A percentile compares a stretch with the other conserved stretches of the same genome.
phyloP scores from a whole-genome alignment of 2,113 vertebrate genomes.

The Lichenostomus cassidix region DNA sequence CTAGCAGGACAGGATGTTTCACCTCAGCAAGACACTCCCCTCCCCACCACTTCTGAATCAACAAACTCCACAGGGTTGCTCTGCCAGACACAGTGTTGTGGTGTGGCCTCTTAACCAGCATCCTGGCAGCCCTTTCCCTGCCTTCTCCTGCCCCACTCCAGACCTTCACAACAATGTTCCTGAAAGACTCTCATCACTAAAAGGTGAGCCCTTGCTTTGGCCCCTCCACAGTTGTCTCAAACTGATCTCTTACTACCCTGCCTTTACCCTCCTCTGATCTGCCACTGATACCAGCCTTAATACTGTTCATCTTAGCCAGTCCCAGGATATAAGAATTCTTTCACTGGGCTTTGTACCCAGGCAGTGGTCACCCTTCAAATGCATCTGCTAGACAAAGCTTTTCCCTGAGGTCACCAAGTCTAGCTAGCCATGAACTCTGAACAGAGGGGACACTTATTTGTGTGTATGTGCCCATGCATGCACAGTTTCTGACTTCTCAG shows the following conservation, averaged over 20 bases:
- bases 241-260: background rate
- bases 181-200: background rate
- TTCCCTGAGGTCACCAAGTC: background rate
- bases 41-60: background rate
- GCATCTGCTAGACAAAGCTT: background rate
- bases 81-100: background rate
- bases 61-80: rapidly evolving
- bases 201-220: background rate
- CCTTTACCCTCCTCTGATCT: background rate
- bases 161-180: background rate
- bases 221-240: background rate
- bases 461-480: rapidly evolving
- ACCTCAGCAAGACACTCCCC: background rate
- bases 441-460: rapidly evolving
- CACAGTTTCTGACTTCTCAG: background rate
- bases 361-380: background rate
- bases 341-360: background rate
- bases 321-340: background rate
- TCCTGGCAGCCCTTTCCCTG: background rate
- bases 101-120: background rate
- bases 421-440: background rate
- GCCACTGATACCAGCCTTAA: background rate
- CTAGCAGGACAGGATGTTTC: background rate
- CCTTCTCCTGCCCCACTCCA: background rate
- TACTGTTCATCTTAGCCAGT: background rate